Evolutionary conservation across 2,113 vertebrate genomes (phyloP).

Genomic region (Upupa epops): DNA sequence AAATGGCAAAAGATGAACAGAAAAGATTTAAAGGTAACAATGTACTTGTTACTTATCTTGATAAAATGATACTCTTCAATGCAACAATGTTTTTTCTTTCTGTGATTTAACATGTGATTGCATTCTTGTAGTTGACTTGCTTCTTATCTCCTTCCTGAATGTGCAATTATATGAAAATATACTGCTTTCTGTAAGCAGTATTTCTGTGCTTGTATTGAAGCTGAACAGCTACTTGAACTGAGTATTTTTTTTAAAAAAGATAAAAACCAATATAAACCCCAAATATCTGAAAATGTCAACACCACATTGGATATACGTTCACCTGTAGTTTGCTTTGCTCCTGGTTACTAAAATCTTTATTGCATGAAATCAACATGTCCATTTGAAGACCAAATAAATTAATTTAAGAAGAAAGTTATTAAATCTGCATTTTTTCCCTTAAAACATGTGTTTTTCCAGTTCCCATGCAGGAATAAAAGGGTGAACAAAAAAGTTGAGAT

Average conservation of each 20-base stretch:
- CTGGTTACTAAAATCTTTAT: background rate
- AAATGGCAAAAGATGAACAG: constrained; percentile 84
- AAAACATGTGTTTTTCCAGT: background rate
- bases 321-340: background rate
- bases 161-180: background rate
- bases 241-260: background rate
- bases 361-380: background rate
- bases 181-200: background rate
- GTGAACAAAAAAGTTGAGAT: background rate
- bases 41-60: background rate
- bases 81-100: background rate
- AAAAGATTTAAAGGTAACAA: constrained; percentile 88
- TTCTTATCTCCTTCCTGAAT: background rate
- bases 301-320: background rate
- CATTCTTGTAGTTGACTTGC: background rate
- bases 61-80: background rate
- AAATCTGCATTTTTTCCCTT: background rate
- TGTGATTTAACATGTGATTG: background rate
- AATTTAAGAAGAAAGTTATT: background rate
- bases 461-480: background rate
- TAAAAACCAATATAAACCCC: background rate
- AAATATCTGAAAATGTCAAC: background rate
- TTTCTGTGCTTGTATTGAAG: background rate
- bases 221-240: background rate
- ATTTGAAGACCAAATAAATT: background rate